Evolutionary conservation across 2,888 invertebrate genomes (phyloP).

Genomic region (Myopa testacea): DNA sequence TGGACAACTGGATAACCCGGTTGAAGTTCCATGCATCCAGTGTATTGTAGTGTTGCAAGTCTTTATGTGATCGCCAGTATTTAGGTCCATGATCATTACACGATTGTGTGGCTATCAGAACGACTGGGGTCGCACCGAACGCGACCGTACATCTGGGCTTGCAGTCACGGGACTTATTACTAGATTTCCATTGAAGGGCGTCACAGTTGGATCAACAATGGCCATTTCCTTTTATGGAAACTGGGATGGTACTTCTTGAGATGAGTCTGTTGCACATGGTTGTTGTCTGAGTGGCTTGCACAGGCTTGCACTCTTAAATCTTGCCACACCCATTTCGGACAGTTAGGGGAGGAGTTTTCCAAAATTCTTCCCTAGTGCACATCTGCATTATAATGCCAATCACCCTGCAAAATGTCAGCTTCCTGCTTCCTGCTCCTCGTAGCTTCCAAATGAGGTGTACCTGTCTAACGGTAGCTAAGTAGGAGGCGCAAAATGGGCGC

Average conservation of each 20-base stretch:
- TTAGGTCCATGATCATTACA: constrained; percentile 95
- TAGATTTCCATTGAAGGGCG: constrained; percentile 71
- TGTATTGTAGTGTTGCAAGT: constrained; percentile 97
- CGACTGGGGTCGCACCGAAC: constrained; percentile 81
- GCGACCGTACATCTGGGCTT: constrained; percentile 73
- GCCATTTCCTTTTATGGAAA: constrained; percentile 70
- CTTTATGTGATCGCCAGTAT: constrained; percentile 91
- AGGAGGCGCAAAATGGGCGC: too few species aligned
- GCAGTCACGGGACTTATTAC: constrained; percentile 88
- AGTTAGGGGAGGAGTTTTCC: too few species aligned
- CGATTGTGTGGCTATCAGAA: constrained; percentile 93
- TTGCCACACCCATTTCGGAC: too few species aligned
- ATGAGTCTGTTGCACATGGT: constrained; percentile 81
- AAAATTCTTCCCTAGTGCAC: too few species aligned
- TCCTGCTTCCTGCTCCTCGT: constrained; percentile 70
- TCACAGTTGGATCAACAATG: constrained; percentile 63
- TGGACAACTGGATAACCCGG: constrained; percentile 99
- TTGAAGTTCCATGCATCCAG: constrained; percentile 99
- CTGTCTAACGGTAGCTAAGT: constrained; percentile 56
- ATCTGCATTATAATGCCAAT: too few species aligned
- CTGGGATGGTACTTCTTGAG: constrained; percentile 86
- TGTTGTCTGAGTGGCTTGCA: constrained; percentile 91
- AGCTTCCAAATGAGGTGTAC: constrained; percentile 96
- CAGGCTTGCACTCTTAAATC: too few species aligned
- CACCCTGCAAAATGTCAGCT: too few species aligned